These are phyloP conservation scores for Scotopteryx bipunctaria DNA, from an alignment of 2,888 invertebrate genomes.

Conservation along the genomic window DNA sequence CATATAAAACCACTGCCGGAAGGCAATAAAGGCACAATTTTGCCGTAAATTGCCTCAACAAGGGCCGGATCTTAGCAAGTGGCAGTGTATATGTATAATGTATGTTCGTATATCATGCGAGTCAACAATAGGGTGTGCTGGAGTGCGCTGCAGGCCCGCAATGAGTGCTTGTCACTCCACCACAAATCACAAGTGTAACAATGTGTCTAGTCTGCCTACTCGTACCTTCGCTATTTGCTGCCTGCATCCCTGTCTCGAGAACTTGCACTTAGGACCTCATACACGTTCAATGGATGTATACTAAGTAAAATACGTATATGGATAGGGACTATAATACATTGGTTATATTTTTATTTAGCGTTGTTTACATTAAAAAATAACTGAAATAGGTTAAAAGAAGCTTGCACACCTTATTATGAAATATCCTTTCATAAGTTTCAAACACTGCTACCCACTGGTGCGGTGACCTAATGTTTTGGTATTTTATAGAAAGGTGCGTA, in stretches of 20 bases:
- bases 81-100: constrained; percentile 19
- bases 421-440: no score
- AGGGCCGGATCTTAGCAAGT: constrained; percentile 28
- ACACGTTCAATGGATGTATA: constrained; percentile 11
- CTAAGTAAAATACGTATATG: neutral
- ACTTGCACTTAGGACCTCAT: constrained; percentile 15
- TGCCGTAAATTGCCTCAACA: constrained; percentile 26
- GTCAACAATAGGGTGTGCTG: constrained; percentile 54
- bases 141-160: constrained; percentile 52
- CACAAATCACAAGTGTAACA: constrained; percentile 58
- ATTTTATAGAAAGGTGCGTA: neutral
- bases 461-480: no score
- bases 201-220: constrained; percentile 36
- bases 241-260: constrained; percentile 24
- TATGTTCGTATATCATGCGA: constrained; percentile 30
- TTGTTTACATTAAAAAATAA: no score
- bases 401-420: no score
- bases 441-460: neutral
- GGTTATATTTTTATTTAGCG: no score
- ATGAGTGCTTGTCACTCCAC: constrained; percentile 64
- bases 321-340: neutral
- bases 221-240: constrained; percentile 22
- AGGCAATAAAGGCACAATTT: constrained; percentile 23
- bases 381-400: no score
- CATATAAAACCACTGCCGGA: constrained; percentile 9